Base-by-base conservation (phyloP, 2,888 invertebrate genomes). In the Micoletzkya japonica region DNA sequence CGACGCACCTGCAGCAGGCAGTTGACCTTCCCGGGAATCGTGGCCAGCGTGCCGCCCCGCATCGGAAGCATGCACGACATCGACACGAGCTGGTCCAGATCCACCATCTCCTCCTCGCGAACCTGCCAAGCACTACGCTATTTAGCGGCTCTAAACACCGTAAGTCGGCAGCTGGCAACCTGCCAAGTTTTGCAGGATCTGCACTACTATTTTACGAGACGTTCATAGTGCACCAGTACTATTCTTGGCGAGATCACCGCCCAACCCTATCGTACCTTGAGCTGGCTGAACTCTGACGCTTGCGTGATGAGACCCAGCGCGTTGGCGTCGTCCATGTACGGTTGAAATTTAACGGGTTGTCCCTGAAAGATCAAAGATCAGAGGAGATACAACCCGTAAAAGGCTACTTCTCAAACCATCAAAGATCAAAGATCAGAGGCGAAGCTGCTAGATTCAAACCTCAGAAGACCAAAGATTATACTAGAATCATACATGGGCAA, bases 231-330 rank as follows among this genome's bases (percentile, higher is more conserved):
- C n/a, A n/a, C n/a, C n/a, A n/a, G n/a, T n/a, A n/a, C n/a, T n/a
- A n/a, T n/a, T n/a, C n/a, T n/a, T n/a, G n/a, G n/a, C n/a, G n/a
- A n/a, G n/a, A n/a, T n/a, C n/a, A n/a, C n/a, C n/a, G n/a, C n/a
- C n/a, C n/a, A n/a, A 56, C 24, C 26, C n/a, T n/a, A n/a, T n/a
- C 26, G 30, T 81, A 92, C 92, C 89, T 96, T 96, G 0, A 97
- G 89, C 84, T 97, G 95, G 74, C 93, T 91, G 87, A 99, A 98
- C 87, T 98, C 98, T 58, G 93, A 92, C 2, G 97, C 92, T 74
- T 91, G 90, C 0, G 95, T 92, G 66, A 99, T 90, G 90, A 98
- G 91, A 74, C 90, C 90, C n/a, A 98, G 88, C 36, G 83, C 77
- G 73, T 73, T 76, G 56, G 82, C 85, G 61, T 83, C 85, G 34